A percentile compares a stretch with the other conserved stretches of the same genome.
phyloP scores from a whole-genome alignment of 2,113 vertebrate species.

The Microtus oregoni region DNA sequence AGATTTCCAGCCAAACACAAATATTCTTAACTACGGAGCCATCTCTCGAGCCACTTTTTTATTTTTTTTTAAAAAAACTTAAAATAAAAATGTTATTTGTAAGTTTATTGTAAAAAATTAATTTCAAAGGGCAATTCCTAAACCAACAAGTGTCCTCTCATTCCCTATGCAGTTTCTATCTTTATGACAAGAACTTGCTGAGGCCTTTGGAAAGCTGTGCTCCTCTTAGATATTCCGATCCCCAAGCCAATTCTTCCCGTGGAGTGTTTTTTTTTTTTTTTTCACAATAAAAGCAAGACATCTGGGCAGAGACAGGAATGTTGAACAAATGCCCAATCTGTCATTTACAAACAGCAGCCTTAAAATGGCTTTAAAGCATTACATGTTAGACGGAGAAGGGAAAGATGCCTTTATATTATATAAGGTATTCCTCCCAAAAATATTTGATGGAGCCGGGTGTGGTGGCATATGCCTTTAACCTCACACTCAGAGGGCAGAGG shows the following conservation, averaged over 20 bases:
- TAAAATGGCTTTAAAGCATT: constrained; percentile 13
- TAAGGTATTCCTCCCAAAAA: constrained; percentile 18
- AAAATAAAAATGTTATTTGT: constrained; percentile 9
- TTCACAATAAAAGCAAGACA: not conserved
- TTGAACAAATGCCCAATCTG: not conserved
- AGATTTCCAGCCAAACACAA: not conserved
- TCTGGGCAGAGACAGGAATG: not conserved
- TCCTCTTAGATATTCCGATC: constrained; percentile 67
- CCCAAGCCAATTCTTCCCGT: constrained; percentile 44
- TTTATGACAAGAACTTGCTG: constrained; percentile 81
- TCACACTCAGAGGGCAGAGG: not conserved
- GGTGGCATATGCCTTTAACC: not conserved
- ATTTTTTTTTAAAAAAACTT: too few relatives aligned
- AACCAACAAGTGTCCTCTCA: constrained; percentile 47
- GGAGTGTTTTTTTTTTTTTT: constrained; percentile 44
- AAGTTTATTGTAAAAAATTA: constrained; percentile 65
- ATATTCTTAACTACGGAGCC: not conserved
- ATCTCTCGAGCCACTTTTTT: not conserved
- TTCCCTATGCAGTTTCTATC: constrained; percentile 60
- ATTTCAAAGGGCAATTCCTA: constrained; percentile 69
- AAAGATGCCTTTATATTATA: not conserved
- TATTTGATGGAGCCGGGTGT: not conserved
- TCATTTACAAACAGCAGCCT: constrained; percentile 33
- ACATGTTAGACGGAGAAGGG: not conserved
- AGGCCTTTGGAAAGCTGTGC: constrained; percentile 63